Evolutionary conservation across 2,113 vertebrate genomes (phyloP).

Genomic region (Psophia crepitans): DNA sequence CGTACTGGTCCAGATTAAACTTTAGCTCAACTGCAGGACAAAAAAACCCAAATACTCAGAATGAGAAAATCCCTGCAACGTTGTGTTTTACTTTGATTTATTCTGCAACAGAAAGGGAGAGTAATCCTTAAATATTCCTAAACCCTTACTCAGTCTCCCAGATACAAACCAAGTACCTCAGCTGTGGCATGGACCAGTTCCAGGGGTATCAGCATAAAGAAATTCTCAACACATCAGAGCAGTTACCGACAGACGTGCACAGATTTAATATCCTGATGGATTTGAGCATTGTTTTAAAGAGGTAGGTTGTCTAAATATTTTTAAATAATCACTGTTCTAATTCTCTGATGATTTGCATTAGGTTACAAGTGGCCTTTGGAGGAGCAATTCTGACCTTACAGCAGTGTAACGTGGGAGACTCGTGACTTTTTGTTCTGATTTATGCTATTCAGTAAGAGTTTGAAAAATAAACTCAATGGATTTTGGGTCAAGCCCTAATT

Average conservation of each 20-base stretch:
- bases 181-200: background rate
- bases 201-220: background rate
- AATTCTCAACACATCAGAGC: background rate
- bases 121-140: background rate
- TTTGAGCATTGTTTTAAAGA: background rate
- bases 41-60: background rate
- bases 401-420: background rate
- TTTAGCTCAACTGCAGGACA: slow-evolving; percentile 87
- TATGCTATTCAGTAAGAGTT: background rate
- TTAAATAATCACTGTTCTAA: background rate
- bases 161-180: rapidly evolving
- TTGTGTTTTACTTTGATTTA: background rate
- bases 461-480: background rate
- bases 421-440: background rate
- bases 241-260: background rate
- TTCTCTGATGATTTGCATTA: background rate
- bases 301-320: background rate
- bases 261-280: background rate
- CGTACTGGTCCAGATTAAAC: slow-evolving; percentile 93
- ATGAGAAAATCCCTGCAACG: background rate
- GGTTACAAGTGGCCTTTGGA: background rate
- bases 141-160: background rate
- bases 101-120: background rate
- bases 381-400: background rate
- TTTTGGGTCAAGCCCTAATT: slow-evolving; percentile 17